A percentile compares a stretch with the other conserved stretches of the same genome.
Evolutionary conservation across 2,797 vertebrate genomes (phyloP).

Genomic region (Dendrocincla tyrannina): DNA sequence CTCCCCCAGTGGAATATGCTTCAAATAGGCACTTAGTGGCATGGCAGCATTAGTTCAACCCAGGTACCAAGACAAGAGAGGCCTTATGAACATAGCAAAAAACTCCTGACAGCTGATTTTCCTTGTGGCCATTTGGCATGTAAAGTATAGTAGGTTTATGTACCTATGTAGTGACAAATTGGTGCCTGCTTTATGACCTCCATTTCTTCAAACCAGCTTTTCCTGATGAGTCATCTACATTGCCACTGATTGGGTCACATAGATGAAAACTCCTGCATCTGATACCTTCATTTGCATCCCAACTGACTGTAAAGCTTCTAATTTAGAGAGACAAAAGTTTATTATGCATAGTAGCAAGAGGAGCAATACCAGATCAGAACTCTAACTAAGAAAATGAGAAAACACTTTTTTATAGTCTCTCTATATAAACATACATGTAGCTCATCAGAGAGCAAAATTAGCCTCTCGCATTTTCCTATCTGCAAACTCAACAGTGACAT

Average conservation of each 20-base stretch:
- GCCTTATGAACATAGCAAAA: neutral
- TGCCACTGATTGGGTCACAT: neutral
- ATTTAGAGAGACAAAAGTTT: neutral
- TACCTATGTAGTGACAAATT: neutral
- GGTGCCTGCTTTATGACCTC: neutral
- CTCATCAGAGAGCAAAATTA: neutral
- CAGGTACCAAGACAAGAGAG: neutral
- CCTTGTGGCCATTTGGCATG: neutral
- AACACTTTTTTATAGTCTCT: neutral
- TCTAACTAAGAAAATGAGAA: neutral
- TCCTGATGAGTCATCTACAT: neutral
- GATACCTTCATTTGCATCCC: neutral
- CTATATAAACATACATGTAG: neutral
- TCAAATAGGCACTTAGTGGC: neutral
- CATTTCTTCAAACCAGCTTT: neutral
- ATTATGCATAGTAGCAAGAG: neutral
- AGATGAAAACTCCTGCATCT: neutral
- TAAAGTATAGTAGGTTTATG: neutral
- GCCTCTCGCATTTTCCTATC: neutral
- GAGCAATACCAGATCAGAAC: neutral
- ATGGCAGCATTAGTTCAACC: neutral
- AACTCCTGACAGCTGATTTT: neutral
- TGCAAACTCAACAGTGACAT: neutral
- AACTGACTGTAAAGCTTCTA: neutral
- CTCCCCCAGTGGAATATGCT: neutral